Percentiles rank a stretch among this genome's conserved stretches.
phyloP scores from a whole-genome alignment of 2,888 invertebrate species.

The Ennomos erosarius region DNA sequence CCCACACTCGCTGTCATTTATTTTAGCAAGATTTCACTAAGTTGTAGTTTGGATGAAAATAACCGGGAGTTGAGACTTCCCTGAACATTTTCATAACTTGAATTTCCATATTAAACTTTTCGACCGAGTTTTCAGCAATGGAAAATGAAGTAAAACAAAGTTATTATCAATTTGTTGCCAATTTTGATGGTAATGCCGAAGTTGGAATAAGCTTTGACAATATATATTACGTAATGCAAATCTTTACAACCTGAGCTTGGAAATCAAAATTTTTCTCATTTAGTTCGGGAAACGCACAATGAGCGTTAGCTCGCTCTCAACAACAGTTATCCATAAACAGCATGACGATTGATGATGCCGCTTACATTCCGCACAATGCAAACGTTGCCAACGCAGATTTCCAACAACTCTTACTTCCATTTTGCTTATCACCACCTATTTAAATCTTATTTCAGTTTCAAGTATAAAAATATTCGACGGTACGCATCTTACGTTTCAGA shows the following conservation, averaged over 20 bases:
- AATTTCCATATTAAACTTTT: conserved; percentile 6
- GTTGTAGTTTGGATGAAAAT: conserved; percentile 23
- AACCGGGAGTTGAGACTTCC: neutral
- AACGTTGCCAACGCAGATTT: conserved; percentile 31
- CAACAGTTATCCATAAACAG: conserved; percentile 53
- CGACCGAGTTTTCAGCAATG: neutral
- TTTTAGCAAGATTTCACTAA: conserved; percentile 18
- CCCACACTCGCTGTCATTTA: conserved; percentile 26
- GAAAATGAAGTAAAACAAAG: too few relatives aligned
- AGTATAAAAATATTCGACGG: conserved; percentile 39
- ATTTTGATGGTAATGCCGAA: too few relatives aligned
- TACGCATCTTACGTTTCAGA: conserved; percentile 38
- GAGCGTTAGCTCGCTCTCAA: conserved; percentile 50
- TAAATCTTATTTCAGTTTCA: conserved; percentile 39
- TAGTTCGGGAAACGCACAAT: conserved; percentile 37
- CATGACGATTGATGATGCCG: conserved; percentile 49
- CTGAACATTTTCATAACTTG: neutral
- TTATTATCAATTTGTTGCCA: too few relatives aligned
- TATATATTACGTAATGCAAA: conserved; percentile 9
- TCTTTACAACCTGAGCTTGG: conserved; percentile 20
- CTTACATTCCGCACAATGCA: conserved; percentile 42
- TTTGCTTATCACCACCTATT: conserved; percentile 38
- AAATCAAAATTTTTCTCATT: conserved; percentile 44
- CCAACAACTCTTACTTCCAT: conserved; percentile 34
- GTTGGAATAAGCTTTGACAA: neutral